These are phyloP conservation scores for Heteromurus nitidus DNA, from an alignment of 2,888 invertebrate species.

Conservation along the genomic window DNA sequence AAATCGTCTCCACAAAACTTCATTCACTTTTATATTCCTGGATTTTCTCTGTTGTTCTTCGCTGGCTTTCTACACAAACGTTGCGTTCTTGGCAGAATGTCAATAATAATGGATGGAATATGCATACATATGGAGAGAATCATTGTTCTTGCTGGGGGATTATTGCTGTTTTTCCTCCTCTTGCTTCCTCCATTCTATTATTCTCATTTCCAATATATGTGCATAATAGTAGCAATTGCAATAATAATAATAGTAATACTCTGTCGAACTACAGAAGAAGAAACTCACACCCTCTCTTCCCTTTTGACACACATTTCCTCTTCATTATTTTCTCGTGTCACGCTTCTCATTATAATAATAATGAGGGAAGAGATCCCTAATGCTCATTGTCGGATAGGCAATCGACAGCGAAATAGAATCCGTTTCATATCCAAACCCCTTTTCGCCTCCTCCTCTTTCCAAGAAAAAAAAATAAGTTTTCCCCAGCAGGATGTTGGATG, in stretches of 20 bases:
- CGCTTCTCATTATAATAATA: conserved; percentile 25
- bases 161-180: no score
- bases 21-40: no score
- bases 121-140: conserved; percentile 9
- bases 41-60: no score
- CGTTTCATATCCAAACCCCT: neutral
- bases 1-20: no score
- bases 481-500: neutral
- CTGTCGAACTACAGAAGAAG: no score
- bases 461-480: neutral
- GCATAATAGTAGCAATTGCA: no score
- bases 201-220: no score
- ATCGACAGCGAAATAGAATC: no score
- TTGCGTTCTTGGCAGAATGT: conserved; percentile 6
- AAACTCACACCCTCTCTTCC: no score
- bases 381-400: neutral
- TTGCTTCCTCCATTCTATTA: no score
- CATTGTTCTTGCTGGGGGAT: conserved; percentile 14
- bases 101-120: conserved; percentile 15
- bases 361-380: neutral
- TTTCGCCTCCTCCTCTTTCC: neutral
- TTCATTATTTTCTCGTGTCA: conserved; percentile 14
- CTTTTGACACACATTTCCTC: neutral
- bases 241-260: neutral
- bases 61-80: no score